Evolutionary conservation across 2,797 vertebrate species (phyloP), one percentile per base, ranked within the genome.

Genomic region (Sebastes hubbsi): DNA sequence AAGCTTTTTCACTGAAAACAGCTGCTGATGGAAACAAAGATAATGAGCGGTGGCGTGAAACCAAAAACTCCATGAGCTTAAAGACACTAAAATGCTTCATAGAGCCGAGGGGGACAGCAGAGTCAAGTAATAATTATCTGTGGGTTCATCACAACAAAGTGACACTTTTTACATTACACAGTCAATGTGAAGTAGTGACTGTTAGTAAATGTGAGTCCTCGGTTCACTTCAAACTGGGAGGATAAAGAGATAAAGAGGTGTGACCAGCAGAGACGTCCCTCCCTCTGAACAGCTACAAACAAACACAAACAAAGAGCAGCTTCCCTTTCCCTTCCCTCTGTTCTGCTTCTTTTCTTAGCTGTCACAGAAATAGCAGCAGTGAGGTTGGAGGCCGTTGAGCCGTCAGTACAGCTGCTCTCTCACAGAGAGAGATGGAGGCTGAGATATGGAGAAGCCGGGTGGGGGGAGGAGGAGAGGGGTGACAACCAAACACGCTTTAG

Each of bases 291-390:
- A 14, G n/a, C 22, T 30, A 20, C 25, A 25, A 25, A 27, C 58
- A 70, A 49, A 56, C 27, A 80, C 27, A 80, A 68, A 80, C 27
- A 80, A 38, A 82, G 13, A 18, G 16, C 71, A 8, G 13, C 14
- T 61, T 67, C 14, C 10, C 72, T 30, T 55, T 64, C 71, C 75
- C 61, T 76, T 49, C 56, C 49, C 36, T 72, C 30, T 2, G 42
- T 64, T 82, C 80, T 52, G 58, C 72, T 73, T 81, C 83, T 92
- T 90, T 92, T 92, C 90, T 91, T 85, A 78, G 89, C 76, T 42
- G 38, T 76, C 84, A 88, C 93, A 86, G 94, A 95, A 95, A 95
- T 95, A 96, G 94, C 88, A 93, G 90, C 89, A 85, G 83, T 75
- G 81, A 63, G 79, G 74, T 71, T 63, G 81, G 66, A 86, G 72